Evolutionary conservation across 2,888 invertebrate species (phyloP).

Genomic region (Hydraecia micacea): DNA sequence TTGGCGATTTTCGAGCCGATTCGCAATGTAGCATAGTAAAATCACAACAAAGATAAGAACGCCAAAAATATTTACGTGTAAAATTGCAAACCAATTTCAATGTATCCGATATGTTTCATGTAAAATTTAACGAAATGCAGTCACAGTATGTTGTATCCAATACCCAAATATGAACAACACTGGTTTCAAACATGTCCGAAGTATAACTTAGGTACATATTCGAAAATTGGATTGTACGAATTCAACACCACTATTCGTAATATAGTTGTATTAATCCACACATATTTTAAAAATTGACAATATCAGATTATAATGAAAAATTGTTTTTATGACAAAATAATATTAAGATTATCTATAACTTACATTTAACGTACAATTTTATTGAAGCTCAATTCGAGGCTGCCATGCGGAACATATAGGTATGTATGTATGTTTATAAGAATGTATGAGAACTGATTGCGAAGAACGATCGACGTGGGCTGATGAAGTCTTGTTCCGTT

Average conservation of each 20-base stretch:
- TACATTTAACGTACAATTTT: constrained; percentile 2
- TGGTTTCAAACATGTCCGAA: constrained; percentile 6
- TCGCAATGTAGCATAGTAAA: background rate
- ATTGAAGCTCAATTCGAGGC: constrained; percentile 26
- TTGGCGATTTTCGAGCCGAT: background rate
- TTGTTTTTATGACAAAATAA: background rate
- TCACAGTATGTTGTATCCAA: constrained; percentile 11
- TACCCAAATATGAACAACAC: constrained; percentile 23
- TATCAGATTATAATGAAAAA: background rate
- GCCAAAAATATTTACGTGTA: too few species aligned
- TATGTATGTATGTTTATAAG: constrained; percentile 40
- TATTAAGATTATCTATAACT: background rate
- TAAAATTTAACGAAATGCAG: constrained; percentile 28
- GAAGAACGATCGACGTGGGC: constrained; percentile 32
- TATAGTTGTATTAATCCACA: background rate
- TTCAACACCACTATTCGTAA: background rate
- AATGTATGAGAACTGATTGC: constrained; percentile 61
- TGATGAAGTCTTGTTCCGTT: constrained; percentile 65
- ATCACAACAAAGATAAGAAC: background rate
- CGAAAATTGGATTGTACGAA: constrained; percentile 12
- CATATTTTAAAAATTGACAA: background rate
- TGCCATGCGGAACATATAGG: constrained; percentile 42
- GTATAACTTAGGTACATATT: constrained; percentile 23
- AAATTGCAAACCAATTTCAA: constrained; percentile 10
- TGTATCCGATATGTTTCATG: constrained; percentile 9